A percentile compares a stretch with the other conserved stretches of the same genome.
phyloP scores from a whole-genome alignment of 2,797 vertebrate species.

The Malurus splendens region DNA sequence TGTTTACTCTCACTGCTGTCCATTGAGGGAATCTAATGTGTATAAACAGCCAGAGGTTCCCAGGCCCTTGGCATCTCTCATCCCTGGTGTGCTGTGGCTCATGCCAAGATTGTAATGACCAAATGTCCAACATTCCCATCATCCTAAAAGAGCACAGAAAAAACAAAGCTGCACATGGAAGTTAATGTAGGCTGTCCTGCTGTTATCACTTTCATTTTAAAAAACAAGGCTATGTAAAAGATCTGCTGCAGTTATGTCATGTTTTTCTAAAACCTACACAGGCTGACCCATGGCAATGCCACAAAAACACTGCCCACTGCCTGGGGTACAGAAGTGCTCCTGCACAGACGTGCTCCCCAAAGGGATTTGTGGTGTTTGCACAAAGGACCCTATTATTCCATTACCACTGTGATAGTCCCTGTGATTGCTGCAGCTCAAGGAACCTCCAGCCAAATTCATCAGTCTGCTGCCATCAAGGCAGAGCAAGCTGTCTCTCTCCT shows the following conservation, averaged over 20 bases:
- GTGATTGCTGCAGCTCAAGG: not conserved
- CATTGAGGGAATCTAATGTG: not conserved
- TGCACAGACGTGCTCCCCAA: not conserved
- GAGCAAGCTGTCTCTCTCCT: not conserved
- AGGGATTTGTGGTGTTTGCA: not conserved
- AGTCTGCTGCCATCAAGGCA: not conserved
- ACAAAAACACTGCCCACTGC: not conserved
- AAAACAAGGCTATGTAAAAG: not conserved
- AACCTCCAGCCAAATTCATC: not conserved
- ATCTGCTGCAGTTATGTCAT: not conserved
- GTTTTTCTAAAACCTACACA: fast-evolving
- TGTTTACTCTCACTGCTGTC: not conserved
- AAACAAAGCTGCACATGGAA: not conserved
- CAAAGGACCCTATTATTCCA: not conserved
- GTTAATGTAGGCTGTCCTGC: not conserved
- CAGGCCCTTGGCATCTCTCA: fast-evolving
- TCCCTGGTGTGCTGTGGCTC: not conserved
- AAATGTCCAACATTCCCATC: not conserved
- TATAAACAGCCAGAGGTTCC: not conserved
- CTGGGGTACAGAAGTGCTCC: not conserved
- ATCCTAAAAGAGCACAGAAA: not conserved
- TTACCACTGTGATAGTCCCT: fast-evolving
- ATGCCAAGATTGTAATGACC: not conserved
- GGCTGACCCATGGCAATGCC: fast-evolving
- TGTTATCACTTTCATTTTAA: not conserved